phyloP scores from a whole-genome alignment of 2,797 vertebrate species.

The Typhlichthys subterraneus region DNA sequence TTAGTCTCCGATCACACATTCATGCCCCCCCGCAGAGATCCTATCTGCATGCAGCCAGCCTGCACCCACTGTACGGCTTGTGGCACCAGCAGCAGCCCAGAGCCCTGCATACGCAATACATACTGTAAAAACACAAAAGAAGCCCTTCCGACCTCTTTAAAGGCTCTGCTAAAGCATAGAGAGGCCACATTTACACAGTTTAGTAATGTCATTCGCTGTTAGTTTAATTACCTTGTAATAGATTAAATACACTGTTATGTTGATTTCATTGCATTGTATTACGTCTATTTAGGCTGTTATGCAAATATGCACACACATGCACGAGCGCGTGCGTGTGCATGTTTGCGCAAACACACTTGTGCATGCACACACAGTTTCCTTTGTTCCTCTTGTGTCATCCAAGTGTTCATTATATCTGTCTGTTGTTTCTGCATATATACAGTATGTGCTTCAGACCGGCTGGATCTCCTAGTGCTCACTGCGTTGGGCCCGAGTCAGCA shows the following conservation, averaged over 20 bases:
- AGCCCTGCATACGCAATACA: too few species aligned
- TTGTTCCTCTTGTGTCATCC: slow-evolving; percentile 19
- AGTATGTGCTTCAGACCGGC: slow-evolving; percentile 15
- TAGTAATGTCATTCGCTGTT: too few species aligned
- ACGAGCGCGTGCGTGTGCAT: not conserved
- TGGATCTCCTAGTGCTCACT: slow-evolving; percentile 30
- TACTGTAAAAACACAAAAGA: too few species aligned
- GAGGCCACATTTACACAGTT: too few species aligned
- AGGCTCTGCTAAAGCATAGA: too few species aligned
- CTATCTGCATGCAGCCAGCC: slow-evolving; percentile 72
- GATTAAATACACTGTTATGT: not conserved
- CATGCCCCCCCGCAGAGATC: slow-evolving; percentile 69
- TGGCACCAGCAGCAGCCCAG: slow-evolving; percentile 20
- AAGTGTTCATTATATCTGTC: not conserved
- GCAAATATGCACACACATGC: not conserved
- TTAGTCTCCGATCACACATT: slow-evolving; percentile 80
- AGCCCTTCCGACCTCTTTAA: too few species aligned
- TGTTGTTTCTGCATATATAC: slow-evolving; percentile 2
- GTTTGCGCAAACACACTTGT: not conserved
- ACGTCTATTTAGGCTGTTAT: not conserved
- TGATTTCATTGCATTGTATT: not conserved
- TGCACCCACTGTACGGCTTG: slow-evolving; percentile 57
- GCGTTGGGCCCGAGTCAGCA: slow-evolving; percentile 36
- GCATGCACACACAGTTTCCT: not conserved
- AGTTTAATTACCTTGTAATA: too few species aligned